Percentiles rank a stretch among this genome's conserved stretches.
Conservation (phyloP, 2,113 vertebrate genomes). For the Coracopsis vasa region DNA sequence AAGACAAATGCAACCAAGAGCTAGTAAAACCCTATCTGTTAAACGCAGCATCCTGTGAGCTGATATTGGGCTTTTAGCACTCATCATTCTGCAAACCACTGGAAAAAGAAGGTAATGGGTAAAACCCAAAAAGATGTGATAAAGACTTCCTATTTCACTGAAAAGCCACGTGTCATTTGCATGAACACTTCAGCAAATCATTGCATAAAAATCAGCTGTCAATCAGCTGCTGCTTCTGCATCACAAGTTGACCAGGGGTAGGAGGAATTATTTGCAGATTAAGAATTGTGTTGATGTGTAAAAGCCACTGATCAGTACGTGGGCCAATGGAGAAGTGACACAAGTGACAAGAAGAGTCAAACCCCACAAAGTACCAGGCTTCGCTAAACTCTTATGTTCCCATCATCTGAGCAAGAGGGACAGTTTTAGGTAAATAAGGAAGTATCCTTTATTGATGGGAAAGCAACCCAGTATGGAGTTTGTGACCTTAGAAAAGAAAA, state of each 20-base stretch:
- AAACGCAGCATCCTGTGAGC: conserved; percentile 63
- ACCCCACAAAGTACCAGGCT: background rate
- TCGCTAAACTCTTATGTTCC: background rate
- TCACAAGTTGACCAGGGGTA: accelerated
- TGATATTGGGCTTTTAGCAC: conserved; percentile 34
- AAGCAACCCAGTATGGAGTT: background rate
- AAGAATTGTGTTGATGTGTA: background rate
- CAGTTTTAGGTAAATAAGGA: background rate
- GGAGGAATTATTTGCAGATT: background rate
- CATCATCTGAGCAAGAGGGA: background rate
- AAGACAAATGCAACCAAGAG: conserved; percentile 7
- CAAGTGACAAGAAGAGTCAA: background rate
- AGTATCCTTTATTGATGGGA: background rate
- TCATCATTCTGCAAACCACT: conserved; percentile 44
- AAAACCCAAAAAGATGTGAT: conserved; percentile 52
- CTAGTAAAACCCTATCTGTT: conserved; percentile 53
- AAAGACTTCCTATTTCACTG: conserved; percentile 30
- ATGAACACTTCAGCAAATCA: background rate
- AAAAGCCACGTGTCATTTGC: conserved; percentile 16
- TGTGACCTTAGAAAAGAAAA: background rate
- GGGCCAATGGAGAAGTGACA: background rate
- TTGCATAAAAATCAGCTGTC: conserved; percentile 35
- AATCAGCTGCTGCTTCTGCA: background rate
- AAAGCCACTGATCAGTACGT: background rate
- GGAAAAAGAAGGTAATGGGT: conserved; percentile 69